Conservation (phyloP, 1,140 invertebrate genomes). For the Conus betulinus region DNA sequence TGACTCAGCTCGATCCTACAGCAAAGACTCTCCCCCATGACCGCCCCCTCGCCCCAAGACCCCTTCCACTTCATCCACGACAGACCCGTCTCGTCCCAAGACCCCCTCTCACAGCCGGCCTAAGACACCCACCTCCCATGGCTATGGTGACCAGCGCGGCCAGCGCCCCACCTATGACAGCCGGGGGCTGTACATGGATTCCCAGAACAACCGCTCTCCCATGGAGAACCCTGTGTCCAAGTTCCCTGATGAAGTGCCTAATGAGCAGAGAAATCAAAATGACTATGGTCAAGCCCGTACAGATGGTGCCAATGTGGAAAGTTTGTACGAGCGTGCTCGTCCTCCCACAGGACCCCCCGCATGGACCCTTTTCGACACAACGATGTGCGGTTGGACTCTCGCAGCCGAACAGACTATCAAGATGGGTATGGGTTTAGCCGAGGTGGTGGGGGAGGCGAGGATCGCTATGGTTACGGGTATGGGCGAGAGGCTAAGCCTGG, state of each 20-base stretch:
- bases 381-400: conserved; percentile 35
- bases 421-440: conserved; percentile 23
- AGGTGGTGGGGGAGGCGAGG: conserved; percentile 40
- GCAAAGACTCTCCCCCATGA: conserved; percentile 51
- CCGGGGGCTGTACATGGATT: conserved; percentile 8
- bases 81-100: conserved; percentile 56
- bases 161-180: conserved; percentile 39
- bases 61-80: conserved; percentile 35
- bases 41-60: conserved; percentile 55
- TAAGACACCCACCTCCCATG: conserved; percentile 65
- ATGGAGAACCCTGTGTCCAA: conserved; percentile 23
- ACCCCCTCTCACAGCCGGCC: conserved; percentile 59
- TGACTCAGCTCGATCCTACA: conserved; percentile 40
- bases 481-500: conserved; percentile 62
- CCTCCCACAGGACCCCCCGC: conserved; percentile 66
- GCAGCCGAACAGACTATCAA: conserved; percentile 19
- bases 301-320: conserved; percentile 49
- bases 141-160: conserved; percentile 44
- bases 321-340: conserved; percentile 48
- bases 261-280: conserved; percentile 18
- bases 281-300: conserved; percentile 57
- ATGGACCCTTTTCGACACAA: conserved; percentile 55
- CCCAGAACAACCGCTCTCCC: conserved; percentile 9
- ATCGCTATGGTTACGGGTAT: conserved; percentile 51
- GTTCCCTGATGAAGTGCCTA: conserved; percentile 19